phyloP scores from a whole-genome alignment of 2,113 vertebrate species.

The Pteropus alecto region DNA sequence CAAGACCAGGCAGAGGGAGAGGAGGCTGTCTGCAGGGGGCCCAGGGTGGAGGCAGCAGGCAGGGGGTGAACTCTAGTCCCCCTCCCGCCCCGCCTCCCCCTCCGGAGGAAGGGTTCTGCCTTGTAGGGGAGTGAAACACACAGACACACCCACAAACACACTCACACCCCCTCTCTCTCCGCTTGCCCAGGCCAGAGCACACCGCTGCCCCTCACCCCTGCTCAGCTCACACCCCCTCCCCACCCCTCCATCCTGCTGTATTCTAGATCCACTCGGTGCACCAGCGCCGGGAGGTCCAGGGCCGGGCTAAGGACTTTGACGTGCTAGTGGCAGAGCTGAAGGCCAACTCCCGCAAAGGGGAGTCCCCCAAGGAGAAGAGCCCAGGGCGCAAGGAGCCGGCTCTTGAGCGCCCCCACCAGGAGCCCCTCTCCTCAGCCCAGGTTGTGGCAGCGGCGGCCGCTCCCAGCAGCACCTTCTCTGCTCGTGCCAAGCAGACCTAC shows the following conservation, averaged over 20 bases:
- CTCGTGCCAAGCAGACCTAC: constrained; percentile 84
- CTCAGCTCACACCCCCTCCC: constrained; percentile 18
- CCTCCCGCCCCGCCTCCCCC: background rate
- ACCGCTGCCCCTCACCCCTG: background rate
- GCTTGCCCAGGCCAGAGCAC: constrained; percentile 8
- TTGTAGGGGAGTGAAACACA: background rate
- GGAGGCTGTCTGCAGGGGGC: background rate
- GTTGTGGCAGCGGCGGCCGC: constrained; percentile 66
- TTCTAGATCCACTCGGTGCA: constrained; percentile 94
- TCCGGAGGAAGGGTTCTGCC: background rate
- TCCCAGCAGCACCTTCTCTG: constrained; percentile 76
- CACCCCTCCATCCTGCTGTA: background rate
- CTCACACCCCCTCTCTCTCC: background rate
- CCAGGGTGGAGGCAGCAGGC: background rate
- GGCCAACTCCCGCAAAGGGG: constrained; percentile 82
- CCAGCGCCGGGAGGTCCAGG: constrained; percentile 92
- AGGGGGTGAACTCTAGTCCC: background rate
- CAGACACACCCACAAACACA: background rate
- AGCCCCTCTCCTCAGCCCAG: constrained; percentile 79
- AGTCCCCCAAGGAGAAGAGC: constrained; percentile 88
- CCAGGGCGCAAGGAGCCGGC: constrained; percentile 77
- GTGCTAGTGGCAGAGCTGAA: constrained; percentile 93
- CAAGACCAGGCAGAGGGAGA: background rate
- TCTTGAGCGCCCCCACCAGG: constrained; percentile 65
- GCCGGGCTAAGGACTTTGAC: constrained; percentile 94